Evolutionary conservation across 2,797 vertebrate genomes (phyloP).

Genomic region (Parauchenoglanis punctatus): DNA sequence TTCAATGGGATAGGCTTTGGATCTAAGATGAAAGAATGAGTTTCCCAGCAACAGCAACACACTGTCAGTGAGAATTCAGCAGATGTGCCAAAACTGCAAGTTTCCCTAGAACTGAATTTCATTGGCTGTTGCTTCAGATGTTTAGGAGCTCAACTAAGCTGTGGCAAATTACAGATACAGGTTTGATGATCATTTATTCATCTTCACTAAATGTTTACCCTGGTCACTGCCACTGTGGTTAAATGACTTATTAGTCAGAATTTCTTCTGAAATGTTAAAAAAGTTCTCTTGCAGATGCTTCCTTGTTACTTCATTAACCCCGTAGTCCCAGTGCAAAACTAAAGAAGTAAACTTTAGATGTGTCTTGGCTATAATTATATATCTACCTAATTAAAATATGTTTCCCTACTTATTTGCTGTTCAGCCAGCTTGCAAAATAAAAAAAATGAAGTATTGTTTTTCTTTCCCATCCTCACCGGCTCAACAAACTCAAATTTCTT

Average conservation of each 20-base stretch:
- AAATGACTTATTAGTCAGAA: not conserved
- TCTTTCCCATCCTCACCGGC: conserved; percentile 81
- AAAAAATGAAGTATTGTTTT: not conserved
- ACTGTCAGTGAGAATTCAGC: not conserved
- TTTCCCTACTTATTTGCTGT: not conserved
- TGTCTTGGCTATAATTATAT: not conserved
- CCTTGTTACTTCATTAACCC: not conserved
- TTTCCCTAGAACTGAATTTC: not conserved
- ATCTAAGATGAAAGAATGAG: not conserved
- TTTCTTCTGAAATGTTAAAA: not conserved
- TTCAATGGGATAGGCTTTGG: not conserved
- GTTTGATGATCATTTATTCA: not conserved
- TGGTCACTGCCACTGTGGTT: not conserved
- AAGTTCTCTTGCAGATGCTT: not conserved
- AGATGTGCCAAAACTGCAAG: not conserved
- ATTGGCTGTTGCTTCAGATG: not conserved
- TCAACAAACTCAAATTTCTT: conserved; percentile 99
- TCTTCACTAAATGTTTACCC: not conserved
- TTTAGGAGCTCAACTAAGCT: not conserved
- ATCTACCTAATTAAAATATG: not conserved
- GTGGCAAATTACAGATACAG: not conserved
- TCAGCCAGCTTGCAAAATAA: not conserved
- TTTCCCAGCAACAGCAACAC: not conserved
- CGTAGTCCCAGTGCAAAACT: not conserved
- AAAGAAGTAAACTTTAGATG: not conserved